Percentiles rank a stretch among this genome's conserved stretches.
Conservation (phyloP, 2,113 vertebrate genomes). For the Meleagris gallopavo region DNA sequence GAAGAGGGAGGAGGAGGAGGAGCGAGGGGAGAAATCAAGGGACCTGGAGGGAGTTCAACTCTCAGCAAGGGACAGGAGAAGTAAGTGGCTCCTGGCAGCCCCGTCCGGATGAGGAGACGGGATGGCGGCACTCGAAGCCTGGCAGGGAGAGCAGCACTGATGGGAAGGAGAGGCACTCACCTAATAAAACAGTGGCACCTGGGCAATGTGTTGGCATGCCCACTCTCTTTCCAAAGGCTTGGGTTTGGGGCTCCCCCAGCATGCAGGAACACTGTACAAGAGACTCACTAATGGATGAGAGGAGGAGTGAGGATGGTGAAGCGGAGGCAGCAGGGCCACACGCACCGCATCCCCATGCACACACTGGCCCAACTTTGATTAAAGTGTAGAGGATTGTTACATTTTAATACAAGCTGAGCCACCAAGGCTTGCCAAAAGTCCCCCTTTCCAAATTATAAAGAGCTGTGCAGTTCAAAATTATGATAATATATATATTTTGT, state of each 20-base stretch:
- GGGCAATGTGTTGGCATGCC: not conserved
- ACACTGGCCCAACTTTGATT: not conserved
- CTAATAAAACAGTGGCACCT: conserved; percentile 57
- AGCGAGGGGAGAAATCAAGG: conserved; percentile 41
- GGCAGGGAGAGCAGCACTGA: conserved; percentile 25
- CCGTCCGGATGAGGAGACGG: conserved; percentile 15
- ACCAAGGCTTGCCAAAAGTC: not conserved
- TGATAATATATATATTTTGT: not conserved
- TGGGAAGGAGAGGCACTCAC: conserved; percentile 42
- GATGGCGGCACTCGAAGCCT: conserved; percentile 53
- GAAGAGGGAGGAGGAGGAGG: not conserved
- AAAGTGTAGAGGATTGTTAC: fast-evolving
- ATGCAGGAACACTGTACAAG: fast-evolving
- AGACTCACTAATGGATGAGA: fast-evolving
- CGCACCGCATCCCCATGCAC: fast-evolving
- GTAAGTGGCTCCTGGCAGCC: conserved; percentile 71
- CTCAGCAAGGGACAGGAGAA: conserved; percentile 56
- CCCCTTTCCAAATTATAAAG: not conserved
- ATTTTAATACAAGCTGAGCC: fast-evolving
- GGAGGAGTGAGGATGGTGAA: fast-evolving
- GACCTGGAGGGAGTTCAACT: conserved; percentile 63
- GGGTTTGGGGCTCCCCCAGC: not conserved
- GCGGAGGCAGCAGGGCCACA: fast-evolving
- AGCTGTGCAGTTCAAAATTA: not conserved
- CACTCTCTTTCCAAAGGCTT: not conserved